These are phyloP conservation scores for Petromus typicus DNA, from an alignment of 2,113 vertebrate genomes.

Conservation along the genomic window DNA sequence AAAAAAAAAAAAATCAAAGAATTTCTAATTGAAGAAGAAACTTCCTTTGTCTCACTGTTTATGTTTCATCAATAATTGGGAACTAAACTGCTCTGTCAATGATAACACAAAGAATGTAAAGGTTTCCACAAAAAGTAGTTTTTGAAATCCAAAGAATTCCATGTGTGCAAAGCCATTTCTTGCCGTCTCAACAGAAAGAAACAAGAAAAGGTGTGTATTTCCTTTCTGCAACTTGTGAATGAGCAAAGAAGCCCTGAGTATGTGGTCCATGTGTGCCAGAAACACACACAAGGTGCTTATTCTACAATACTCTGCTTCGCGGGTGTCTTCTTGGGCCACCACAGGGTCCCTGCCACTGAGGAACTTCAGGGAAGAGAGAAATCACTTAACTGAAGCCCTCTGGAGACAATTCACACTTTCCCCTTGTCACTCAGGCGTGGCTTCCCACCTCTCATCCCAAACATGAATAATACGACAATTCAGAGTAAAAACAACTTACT, in stretches of 20 bases:
- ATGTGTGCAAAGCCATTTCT: neutral
- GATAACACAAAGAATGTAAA: conserved; percentile 8
- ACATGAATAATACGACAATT: neutral
- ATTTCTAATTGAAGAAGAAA: conserved; percentile 3
- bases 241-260: neutral
- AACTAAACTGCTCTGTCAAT: neutral
- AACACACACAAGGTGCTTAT: neutral
- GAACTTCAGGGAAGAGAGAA: neutral
- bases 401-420: neutral
- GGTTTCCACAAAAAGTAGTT: neutral
- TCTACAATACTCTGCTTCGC: neutral
- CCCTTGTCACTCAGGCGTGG: neutral
- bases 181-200: neutral
- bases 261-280: too few species aligned
- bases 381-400: neutral
- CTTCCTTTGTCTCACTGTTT: neutral
- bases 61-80: neutral
- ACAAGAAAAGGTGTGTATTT: neutral
- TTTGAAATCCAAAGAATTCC: neutral
- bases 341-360: fast-evolving
- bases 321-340: neutral
- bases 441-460: neutral
- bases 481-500: neutral
- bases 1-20: conserved; percentile 56
- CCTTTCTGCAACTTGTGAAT: neutral